A percentile compares a stretch with the other conserved stretches of the same genome.
Evolutionary conservation across 2,797 vertebrate species (phyloP).

Genomic region (Onychomys torridus): DNA sequence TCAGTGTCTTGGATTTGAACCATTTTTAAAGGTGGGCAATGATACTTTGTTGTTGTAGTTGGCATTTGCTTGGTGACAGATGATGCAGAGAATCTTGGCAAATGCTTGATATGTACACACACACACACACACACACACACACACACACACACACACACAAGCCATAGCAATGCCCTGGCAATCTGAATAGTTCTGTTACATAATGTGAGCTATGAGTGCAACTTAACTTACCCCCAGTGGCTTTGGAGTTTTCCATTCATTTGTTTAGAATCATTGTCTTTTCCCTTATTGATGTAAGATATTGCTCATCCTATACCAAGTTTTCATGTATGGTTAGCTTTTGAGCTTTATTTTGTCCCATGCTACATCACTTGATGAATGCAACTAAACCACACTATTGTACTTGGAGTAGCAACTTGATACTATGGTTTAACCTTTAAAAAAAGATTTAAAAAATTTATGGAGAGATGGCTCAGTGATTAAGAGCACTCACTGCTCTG

Average conservation of each 20-base stretch:
- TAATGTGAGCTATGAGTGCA: background rate
- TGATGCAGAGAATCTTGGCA: background rate
- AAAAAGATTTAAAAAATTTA: background rate
- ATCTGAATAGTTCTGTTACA: background rate
- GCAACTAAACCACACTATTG: background rate
- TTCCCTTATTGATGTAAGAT: background rate
- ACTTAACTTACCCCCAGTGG: background rate
- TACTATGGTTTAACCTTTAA: background rate
- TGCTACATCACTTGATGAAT: background rate
- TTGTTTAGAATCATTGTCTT: constrained; percentile 27
- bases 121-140: too few species aligned
- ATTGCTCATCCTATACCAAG: background rate
- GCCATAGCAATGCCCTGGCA: background rate
- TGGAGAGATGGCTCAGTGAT: background rate
- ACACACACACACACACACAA: background rate
- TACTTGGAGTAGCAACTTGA: background rate
- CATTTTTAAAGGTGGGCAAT: background rate
- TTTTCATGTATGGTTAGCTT: background rate
- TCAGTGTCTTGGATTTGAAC: background rate
- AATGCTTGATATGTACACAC: background rate
- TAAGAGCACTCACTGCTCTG: background rate
- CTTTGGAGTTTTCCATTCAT: background rate
- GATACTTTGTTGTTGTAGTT: background rate
- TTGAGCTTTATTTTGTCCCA: background rate
- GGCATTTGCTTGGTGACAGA: background rate